A percentile compares a stretch with the other conserved stretches of the same genome.
Evolutionary conservation across 1,140 invertebrate genomes (phyloP).

Genomic region (Latrodectus geometricus): DNA sequence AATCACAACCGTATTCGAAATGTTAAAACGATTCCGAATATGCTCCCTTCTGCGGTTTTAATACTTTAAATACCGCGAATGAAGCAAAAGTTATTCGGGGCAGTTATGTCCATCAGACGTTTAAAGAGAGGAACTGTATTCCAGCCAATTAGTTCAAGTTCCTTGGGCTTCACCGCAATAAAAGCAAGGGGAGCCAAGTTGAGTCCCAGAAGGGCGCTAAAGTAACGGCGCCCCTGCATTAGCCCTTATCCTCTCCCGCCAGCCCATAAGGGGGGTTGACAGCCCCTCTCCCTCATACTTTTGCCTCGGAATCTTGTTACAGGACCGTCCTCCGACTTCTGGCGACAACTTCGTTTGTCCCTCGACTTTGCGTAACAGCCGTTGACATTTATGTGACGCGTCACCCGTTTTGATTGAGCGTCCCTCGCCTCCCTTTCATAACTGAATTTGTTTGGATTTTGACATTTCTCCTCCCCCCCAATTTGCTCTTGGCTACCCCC

Average conservation of each 20-base stretch:
- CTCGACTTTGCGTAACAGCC: conserved; percentile 6
- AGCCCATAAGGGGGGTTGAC: not conserved
- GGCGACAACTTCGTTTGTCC: conserved; percentile 21
- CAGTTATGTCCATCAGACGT: too few species aligned
- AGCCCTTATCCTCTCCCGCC: not conserved
- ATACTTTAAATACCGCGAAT: too few species aligned
- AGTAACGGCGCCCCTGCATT: not conserved
- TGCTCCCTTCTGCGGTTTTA: too few species aligned
- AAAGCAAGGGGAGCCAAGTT: too few species aligned
- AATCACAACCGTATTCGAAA: too few species aligned
- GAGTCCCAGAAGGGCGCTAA: not conserved
- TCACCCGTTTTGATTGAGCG: conserved; percentile 9
- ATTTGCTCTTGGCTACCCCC: too few species aligned
- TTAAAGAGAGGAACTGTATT: too few species aligned
- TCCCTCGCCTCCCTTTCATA: conserved; percentile 15
- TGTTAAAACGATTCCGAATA: too few species aligned
- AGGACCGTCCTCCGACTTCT: not conserved
- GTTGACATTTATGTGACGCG: conserved; percentile 10
- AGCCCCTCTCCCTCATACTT: not conserved
- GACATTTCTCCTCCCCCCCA: not conserved
- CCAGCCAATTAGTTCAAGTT: too few species aligned
- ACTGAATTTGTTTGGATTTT: conserved; percentile 36
- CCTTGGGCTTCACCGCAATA: too few species aligned
- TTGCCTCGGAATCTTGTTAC: conserved; percentile 16
- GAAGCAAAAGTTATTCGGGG: too few species aligned